phyloP scores from a whole-genome alignment of 2,888 invertebrate genomes.

The Ypsolopha sequella region DNA sequence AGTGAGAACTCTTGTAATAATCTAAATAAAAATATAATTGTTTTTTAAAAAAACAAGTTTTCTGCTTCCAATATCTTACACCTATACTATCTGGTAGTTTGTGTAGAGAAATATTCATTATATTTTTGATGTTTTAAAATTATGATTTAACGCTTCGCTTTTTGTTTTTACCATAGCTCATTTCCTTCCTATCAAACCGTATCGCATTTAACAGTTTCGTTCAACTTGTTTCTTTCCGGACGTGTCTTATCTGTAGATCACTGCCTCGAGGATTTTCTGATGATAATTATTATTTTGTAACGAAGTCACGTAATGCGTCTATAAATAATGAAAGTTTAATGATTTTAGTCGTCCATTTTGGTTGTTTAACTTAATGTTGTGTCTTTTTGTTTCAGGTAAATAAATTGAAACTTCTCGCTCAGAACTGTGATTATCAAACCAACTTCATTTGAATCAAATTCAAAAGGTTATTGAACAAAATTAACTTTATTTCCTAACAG shows the following conservation, averaged over 20 bases:
- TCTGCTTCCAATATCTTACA: too few relatives aligned
- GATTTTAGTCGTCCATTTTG: neutral
- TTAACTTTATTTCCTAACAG: too few relatives aligned
- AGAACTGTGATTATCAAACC: too few relatives aligned
- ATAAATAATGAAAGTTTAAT: neutral
- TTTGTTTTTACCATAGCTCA: neutral
- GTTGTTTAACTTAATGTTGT: neutral
- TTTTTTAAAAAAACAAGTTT: too few relatives aligned
- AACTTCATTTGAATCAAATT: neutral
- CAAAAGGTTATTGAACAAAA: neutral
- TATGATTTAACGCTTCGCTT: too few relatives aligned
- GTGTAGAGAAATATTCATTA: too few relatives aligned
- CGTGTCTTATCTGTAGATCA: conserved; percentile 13
- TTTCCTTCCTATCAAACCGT: neutral
- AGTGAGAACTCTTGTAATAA: too few relatives aligned
- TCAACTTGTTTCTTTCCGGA: conserved; percentile 6
- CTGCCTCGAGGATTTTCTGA: conserved; percentile 9
- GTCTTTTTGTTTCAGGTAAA: conserved; percentile 6
- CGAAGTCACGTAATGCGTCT: conserved; percentile 1
- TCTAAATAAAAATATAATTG: too few relatives aligned
- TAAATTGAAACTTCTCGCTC: neutral
- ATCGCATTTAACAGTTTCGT: conserved; percentile 1
- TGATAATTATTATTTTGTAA: conserved; percentile 5
- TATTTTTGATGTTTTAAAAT: too few relatives aligned
- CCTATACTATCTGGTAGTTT: too few relatives aligned